Base-by-base conservation (phyloP, 1,140 invertebrate genomes). In the Drosophila nannoptera region DNA sequence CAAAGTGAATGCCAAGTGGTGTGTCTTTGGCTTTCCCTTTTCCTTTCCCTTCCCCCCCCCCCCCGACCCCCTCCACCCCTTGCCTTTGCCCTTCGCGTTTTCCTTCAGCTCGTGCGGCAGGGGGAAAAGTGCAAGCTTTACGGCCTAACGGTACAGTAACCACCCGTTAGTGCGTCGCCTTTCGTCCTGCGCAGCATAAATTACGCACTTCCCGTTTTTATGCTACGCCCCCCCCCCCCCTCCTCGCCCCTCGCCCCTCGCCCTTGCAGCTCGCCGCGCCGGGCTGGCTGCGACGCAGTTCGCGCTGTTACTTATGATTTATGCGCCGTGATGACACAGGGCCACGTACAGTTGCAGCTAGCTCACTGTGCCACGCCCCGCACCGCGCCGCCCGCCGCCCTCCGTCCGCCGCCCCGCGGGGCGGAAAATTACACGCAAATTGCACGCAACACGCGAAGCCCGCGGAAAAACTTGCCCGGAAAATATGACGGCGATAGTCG, bases 401-500 rank as follows among this genome's bases (percentile, higher is more conserved):
- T n/a, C n/a, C n/a, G n/a, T n/a, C n/a, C n/a, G n/a, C 29, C 16
- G 1, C 16, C 22, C 12, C 33, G 5, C 12, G 3, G 22, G 22
- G 22, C 50, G 58, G 64, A 53, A 84, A 74, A 86, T 84, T 84
- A 86, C 80, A 84, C 81, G 80, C 80, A 84, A 84, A 84, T 84
- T 84, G 80, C 80, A 84, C 80, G 81, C 80, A 86, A 84, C 80
- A 84, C 81, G 80, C 80, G 53, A 83, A 84, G 58, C 68, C 63
- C 48, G 45, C 45, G 32, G 22, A 22, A 55, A 66, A 75, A 59
- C 62, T 75, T 58, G 63, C 68, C 73, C 86, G 80, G 69, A 76
- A 14, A 84, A 84, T 50, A 33, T 84, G 80, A 83, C 80, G 76
- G 38, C 75, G 74, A 77, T 75, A 82, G 66, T 84, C 78, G 32